These are phyloP conservation scores for Calliopsis andreniformis DNA, from an alignment of 1,140 invertebrate genomes.

Conservation along the genomic window DNA sequence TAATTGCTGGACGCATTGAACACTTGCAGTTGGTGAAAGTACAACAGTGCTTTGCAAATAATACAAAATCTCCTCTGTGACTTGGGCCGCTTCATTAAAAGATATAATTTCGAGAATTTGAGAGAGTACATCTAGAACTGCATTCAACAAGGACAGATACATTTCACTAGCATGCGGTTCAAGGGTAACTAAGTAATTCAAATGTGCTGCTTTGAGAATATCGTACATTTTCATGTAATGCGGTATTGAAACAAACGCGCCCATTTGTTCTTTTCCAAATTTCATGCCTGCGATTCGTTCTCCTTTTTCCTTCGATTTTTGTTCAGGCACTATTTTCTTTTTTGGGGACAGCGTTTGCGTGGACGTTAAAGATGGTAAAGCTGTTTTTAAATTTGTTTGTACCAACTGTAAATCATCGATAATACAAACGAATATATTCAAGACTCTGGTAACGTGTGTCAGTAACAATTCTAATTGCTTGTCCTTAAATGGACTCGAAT, in stretches of 20 bases:
- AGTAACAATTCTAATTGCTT: slow-evolving; percentile 85
- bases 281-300: slow-evolving; percentile 65
- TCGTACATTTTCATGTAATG: slow-evolving; percentile 91
- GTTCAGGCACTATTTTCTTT: slow-evolving; percentile 77
- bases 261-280: slow-evolving; percentile 77
- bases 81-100: slow-evolving; percentile 87
- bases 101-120: slow-evolving; percentile 90
- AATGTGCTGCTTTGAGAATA: slow-evolving; percentile 87
- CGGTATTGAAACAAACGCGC: slow-evolving; percentile 85
- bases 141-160: slow-evolving; percentile 87
- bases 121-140: slow-evolving; percentile 85
- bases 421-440: slow-evolving; percentile 89
- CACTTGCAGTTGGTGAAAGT: slow-evolving; percentile 86
- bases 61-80: slow-evolving; percentile 90
- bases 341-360: slow-evolving; percentile 82
- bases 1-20: slow-evolving; percentile 91
- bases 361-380: slow-evolving; percentile 82
- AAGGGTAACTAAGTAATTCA: slow-evolving; percentile 91
- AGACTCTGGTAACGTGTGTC: slow-evolving; percentile 85
- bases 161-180: slow-evolving; percentile 88
- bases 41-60: slow-evolving; percentile 89
- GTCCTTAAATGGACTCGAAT: slow-evolving; percentile 83
- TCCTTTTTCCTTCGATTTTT: slow-evolving; percentile 68
- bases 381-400: slow-evolving; percentile 76
- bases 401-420: slow-evolving; percentile 85